phyloP scores from a whole-genome alignment of 2,113 vertebrate genomes.

The Larimichthys polyactis region DNA sequence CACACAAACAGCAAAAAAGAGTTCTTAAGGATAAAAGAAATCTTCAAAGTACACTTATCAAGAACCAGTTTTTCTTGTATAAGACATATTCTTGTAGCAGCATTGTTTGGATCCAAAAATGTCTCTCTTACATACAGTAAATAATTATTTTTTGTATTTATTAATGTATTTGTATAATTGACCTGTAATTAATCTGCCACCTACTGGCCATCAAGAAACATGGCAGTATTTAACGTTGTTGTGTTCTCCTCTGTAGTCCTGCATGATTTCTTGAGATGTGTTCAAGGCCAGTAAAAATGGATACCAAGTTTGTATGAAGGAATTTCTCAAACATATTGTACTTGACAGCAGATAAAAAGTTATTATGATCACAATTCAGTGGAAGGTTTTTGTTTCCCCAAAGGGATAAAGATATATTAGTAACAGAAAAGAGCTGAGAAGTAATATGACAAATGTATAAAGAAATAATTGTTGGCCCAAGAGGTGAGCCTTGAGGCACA shows the following conservation, averaged over 20 bases:
- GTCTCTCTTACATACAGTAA: neutral
- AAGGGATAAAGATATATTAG: neutral
- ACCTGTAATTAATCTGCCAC: neutral
- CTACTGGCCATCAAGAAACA: constrained; percentile 7
- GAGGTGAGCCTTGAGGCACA: constrained; percentile 53
- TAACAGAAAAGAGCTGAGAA: neutral
- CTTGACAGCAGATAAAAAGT: neutral
- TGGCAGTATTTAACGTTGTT: constrained; percentile 17
- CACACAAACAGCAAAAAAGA: no score
- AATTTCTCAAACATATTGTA: neutral
- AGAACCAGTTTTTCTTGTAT: no score
- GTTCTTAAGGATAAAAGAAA: no score
- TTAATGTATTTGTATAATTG: constrained; percentile 11
- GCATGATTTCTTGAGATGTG: constrained; percentile 5
- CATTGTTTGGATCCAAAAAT: neutral
- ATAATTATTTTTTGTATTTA: neutral
- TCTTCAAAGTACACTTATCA: no score
- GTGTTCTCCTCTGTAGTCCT: neutral
- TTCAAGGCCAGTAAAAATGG: constrained; percentile 1
- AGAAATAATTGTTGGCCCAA: constrained; percentile 25
- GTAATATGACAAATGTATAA: constrained; percentile 9
- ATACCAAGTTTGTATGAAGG: neutral
- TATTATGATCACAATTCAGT: constrained; percentile 1
- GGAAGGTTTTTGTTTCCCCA: neutral
- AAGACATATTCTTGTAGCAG: neutral